phyloP scores from a whole-genome alignment of 2,888 invertebrate genomes.

The Pharmacophagus antenor region DNA sequence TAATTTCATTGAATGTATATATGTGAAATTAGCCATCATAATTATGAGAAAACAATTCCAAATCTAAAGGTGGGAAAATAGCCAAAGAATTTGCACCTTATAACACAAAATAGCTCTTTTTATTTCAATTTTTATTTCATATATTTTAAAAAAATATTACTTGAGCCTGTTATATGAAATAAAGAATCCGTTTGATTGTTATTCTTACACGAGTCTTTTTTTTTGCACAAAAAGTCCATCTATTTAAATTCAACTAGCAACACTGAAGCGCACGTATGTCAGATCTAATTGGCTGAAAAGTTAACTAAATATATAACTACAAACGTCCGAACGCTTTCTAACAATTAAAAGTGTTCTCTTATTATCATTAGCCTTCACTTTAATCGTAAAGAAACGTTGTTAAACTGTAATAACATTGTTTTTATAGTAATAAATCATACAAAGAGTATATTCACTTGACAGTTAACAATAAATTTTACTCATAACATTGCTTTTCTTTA shows the following conservation, averaged over 20 bases:
- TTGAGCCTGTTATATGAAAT: no score
- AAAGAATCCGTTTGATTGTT: no score
- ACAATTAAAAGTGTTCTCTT: slow-evolving; percentile 2
- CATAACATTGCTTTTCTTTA: no score
- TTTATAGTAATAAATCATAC: background rate
- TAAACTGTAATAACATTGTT: background rate
- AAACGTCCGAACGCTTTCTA: slow-evolving; percentile 3
- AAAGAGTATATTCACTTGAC: no score
- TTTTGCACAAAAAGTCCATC: background rate
- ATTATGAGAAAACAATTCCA: no score
- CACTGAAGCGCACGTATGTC: background rate
- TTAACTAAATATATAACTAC: background rate
- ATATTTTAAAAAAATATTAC: background rate
- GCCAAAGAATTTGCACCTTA: no score
- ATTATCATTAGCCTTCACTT: slow-evolving; percentile 5
- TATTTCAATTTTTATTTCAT: background rate
- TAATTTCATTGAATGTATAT: no score
- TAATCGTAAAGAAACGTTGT: background rate
- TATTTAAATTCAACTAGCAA: background rate
- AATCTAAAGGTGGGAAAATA: no score
- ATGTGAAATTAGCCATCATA: no score
- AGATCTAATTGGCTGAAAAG: background rate
- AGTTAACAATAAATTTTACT: no score
- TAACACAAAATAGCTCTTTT: no score
- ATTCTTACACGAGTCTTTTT: no score